phyloP scores from a whole-genome alignment of 2,888 invertebrate species.

The Mimachlamys varia region DNA sequence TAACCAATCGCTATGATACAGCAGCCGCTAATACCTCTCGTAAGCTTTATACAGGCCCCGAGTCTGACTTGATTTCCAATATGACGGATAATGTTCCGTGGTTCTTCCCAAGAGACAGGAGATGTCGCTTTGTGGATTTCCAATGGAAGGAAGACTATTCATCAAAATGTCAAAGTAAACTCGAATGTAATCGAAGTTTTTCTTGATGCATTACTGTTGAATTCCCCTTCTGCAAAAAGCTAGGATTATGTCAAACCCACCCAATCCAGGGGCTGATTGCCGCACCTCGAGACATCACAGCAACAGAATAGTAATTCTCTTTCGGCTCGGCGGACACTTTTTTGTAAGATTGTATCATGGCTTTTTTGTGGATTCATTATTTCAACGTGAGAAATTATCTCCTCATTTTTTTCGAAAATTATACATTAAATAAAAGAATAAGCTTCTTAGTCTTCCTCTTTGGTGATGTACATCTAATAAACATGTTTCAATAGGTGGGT shows the following conservation, averaged over 20 bases:
- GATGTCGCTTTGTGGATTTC: constrained; percentile 41
- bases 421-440: no score
- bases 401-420: no score
- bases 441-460: no score
- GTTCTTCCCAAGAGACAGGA: constrained; percentile 50
- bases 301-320: not conserved
- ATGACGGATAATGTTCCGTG: constrained; percentile 69
- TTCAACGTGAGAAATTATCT: no score
- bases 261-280: not conserved
- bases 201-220: constrained; percentile 50
- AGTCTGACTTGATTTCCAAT: constrained; percentile 75
- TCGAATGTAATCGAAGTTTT: constrained; percentile 49
- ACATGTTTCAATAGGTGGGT: no score
- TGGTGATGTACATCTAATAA: no score
- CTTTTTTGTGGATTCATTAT: no score
- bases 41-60: constrained; percentile 63
- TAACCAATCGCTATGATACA: constrained; percentile 49
- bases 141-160: constrained; percentile 47
- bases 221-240: constrained; percentile 37
- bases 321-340: not conserved
- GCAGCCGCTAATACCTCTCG: constrained; percentile 49
- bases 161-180: constrained; percentile 51
- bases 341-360: no score
- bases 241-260: constrained; percentile 25
- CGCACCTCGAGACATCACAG: not conserved